These are phyloP conservation scores for Pitangus sulphuratus DNA, from an alignment of 2,797 vertebrate genomes.

Conservation along the genomic window DNA sequence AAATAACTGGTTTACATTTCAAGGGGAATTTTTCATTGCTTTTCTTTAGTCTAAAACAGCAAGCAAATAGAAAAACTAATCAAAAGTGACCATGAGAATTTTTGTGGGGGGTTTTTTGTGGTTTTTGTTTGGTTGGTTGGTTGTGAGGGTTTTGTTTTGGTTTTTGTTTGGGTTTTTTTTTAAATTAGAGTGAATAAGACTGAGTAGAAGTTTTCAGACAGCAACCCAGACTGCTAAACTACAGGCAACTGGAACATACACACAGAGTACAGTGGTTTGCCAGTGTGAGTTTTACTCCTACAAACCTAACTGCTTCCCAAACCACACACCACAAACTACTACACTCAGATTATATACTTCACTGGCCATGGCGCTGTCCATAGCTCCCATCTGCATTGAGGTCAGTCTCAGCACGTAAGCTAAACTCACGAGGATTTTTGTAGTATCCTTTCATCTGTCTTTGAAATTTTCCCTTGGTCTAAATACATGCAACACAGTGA, in stretches of 20 bases:
- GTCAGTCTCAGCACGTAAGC: accelerated
- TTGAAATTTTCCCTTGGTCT: background rate
- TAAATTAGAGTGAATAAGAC: background rate
- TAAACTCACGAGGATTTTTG: background rate
- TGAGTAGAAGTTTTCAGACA: background rate
- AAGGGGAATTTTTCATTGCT: background rate
- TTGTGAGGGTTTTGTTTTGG: background rate
- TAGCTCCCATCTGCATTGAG: background rate
- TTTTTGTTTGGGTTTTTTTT: background rate
- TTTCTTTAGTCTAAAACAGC: background rate
- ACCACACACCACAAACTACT: background rate
- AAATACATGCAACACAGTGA: background rate
- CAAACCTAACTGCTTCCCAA: background rate
- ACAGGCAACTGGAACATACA: background rate
- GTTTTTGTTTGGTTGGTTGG: background rate
- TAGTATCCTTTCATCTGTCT: background rate
- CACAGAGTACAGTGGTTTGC: background rate
- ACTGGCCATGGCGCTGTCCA: accelerated
- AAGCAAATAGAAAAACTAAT: background rate
- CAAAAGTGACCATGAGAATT: background rate
- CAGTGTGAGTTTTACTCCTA: background rate
- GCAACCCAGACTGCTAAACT: background rate
- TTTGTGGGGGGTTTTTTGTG: too few relatives aligned
- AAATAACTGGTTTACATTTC: background rate
- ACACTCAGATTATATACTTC: background rate